These are phyloP conservation scores for Dynastes tityus DNA, from an alignment of 2,888 invertebrate genomes.

Conservation along the genomic window DNA sequence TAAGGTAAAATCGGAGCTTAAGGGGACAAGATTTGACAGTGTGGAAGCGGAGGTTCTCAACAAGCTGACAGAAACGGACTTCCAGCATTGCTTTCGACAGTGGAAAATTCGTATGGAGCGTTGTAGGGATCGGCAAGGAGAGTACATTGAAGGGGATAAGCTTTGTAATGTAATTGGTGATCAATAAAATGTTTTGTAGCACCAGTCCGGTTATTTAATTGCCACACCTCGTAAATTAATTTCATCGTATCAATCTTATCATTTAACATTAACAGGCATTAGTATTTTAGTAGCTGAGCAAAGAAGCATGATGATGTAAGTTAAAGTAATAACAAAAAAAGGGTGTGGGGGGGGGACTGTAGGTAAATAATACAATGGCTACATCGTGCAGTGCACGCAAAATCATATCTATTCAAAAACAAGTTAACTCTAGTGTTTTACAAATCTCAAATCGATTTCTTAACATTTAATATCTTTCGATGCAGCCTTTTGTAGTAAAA, in stretches of 20 bases:
- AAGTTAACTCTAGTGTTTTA: neutral
- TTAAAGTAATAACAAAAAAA: neutral
- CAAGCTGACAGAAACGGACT: too few relatives aligned
- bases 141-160: too few relatives aligned
- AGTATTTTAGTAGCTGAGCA: slow-evolving; percentile 13
- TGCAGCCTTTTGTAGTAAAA: neutral
- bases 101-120: too few relatives aligned
- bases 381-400: slow-evolving; percentile 4
- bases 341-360: neutral
- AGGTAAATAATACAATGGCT: slow-evolving; percentile 11
- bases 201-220: too few relatives aligned
- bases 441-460: neutral
- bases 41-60: too few relatives aligned
- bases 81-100: too few relatives aligned
- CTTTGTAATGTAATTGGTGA: too few relatives aligned
- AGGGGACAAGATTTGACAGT: too few relatives aligned
- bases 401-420: neutral
- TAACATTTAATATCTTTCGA: neutral
- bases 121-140: too few relatives aligned
- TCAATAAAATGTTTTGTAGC: too few relatives aligned
- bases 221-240: neutral
- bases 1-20: too few relatives aligned
- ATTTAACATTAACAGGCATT: slow-evolving; percentile 22
- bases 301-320: slow-evolving; percentile 20
- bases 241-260: neutral